Evolutionary conservation across 1,140 invertebrate genomes (phyloP), one percentile per base, ranked within the genome.

Genomic region (Hydropsyche tenuis): DNA sequence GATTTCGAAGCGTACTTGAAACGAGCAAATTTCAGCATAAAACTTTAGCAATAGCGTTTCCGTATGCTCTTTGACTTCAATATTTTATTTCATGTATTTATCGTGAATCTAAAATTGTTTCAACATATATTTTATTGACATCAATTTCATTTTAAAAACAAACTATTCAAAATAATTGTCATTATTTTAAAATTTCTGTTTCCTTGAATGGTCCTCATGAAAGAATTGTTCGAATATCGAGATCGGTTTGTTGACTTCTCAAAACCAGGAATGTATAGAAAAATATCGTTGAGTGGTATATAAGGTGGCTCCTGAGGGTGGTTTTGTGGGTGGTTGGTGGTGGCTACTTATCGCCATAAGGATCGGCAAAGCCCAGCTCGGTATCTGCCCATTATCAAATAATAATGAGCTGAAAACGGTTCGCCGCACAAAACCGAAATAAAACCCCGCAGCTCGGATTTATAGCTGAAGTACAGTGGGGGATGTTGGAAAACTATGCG

Each of bases 381-480:
- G 73, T 62, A 60, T 60, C 64, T 60, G 73, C 68, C 73, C 68
- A 74, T 74, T 74, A 74, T 74, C 73, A 74, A 74, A 74, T 71
- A 74, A 74, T 74, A 74, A 74, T 74, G 73, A 74, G 73, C 66
- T 74, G 68, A 74, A 74, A 74, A 74, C 73, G 73, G 73, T 74
- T 74, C 25, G 68, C 66, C 66, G 73, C 73, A 74, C 73, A 74
- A 74, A 71, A 71, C 60, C 69, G 68, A 74, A 74, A 74, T 74
- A 74, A 74, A 74, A 74, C 22, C 66, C 12, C 30, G 37, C 65
- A 11, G 23, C 53, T 62, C 66, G 69, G 69, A 71, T 71, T 71
- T 62, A 60, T 71, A 18, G 43, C 46, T 11, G 51, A 43, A 48
- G 43, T 23, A 71, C 18, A 51, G 66, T 66, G 23, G 22, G 56